A percentile compares a stretch with the other conserved stretches of the same genome.
phyloP scores from a whole-genome alignment of 2,113 vertebrate genomes.

The Anser cygnoides region DNA sequence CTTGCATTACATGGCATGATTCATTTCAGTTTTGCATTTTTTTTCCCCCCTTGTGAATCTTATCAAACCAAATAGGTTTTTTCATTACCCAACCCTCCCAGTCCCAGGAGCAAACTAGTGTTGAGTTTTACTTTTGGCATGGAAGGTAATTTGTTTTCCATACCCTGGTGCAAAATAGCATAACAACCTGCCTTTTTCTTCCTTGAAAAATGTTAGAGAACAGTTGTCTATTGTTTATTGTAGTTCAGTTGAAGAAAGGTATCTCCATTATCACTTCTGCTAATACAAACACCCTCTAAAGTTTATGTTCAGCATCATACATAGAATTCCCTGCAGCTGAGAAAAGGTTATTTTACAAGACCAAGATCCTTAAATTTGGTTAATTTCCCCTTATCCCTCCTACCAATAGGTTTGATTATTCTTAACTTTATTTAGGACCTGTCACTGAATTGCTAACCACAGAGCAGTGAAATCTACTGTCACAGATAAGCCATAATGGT shows the following conservation, averaged over 20 bases:
- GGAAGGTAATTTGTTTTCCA: slow-evolving; percentile 1
- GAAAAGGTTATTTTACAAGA: neutral
- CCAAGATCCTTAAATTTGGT: neutral
- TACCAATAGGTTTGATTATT: neutral
- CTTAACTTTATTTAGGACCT: neutral
- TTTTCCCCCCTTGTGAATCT: neutral
- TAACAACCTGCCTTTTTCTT: neutral
- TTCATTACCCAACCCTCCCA: neutral
- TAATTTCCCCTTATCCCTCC: neutral
- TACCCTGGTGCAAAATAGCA: neutral
- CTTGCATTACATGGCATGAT: slow-evolving; percentile 22
- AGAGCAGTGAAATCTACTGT: slow-evolving; percentile 12
- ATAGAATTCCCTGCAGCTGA: slow-evolving; percentile 18
- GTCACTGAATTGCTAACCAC: neutral
- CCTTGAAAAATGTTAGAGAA: neutral
- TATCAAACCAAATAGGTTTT: neutral
- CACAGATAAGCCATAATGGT: neutral
- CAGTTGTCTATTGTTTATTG: neutral
- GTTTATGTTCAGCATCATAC: neutral
- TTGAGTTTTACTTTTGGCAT: slow-evolving; percentile 5
- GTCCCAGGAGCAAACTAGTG: neutral
- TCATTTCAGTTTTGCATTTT: slow-evolving; percentile 25
- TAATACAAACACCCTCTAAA: neutral
- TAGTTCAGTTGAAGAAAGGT: neutral
- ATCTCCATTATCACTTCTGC: neutral